phyloP scores from a whole-genome alignment of 1,140 invertebrate species.

The Drosophila subpulchrella region DNA sequence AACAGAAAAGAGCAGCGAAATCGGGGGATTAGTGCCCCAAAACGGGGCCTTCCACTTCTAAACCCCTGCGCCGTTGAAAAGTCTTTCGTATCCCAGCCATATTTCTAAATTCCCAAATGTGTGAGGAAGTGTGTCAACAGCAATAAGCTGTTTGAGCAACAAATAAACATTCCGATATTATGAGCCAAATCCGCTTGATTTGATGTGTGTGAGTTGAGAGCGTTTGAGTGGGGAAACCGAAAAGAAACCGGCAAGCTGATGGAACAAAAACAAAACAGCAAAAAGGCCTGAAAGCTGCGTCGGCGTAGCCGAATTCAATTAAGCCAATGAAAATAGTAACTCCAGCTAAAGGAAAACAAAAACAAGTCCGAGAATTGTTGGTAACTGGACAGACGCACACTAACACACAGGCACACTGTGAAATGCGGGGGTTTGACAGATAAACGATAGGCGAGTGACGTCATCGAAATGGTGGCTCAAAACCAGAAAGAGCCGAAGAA shows the following conservation, averaged over 20 bases:
- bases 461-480: slow-evolving; percentile 56
- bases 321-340: slow-evolving; percentile 69
- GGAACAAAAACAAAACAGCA: slow-evolving; percentile 1
- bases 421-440: slow-evolving; percentile 66
- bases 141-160: slow-evolving; percentile 40
- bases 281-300: slow-evolving; percentile 39
- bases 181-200: slow-evolving; percentile 40
- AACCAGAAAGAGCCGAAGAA: slow-evolving; percentile 21
- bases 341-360: slow-evolving; percentile 68
- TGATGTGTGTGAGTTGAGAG: background rate
- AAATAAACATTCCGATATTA: slow-evolving; percentile 41
- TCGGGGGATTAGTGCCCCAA: slow-evolving; percentile 23
- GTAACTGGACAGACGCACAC: slow-evolving; percentile 43
- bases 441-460: slow-evolving; percentile 60
- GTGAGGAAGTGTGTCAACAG: slow-evolving; percentile 51
- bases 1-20: slow-evolving; percentile 11
- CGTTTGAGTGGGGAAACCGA: slow-evolving; percentile 28
- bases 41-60: slow-evolving; percentile 22
- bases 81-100: slow-evolving; percentile 9
- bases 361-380: slow-evolving; percentile 54
- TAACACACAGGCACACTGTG: background rate
- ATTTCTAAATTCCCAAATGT: slow-evolving; percentile 10
- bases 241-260: slow-evolving; percentile 48
- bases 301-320: slow-evolving; percentile 65
- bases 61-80: slow-evolving; percentile 2